These are phyloP conservation scores for Sebastes trivittatus DNA, from an alignment of 2,797 vertebrate genomes.

Conservation along the genomic window DNA sequence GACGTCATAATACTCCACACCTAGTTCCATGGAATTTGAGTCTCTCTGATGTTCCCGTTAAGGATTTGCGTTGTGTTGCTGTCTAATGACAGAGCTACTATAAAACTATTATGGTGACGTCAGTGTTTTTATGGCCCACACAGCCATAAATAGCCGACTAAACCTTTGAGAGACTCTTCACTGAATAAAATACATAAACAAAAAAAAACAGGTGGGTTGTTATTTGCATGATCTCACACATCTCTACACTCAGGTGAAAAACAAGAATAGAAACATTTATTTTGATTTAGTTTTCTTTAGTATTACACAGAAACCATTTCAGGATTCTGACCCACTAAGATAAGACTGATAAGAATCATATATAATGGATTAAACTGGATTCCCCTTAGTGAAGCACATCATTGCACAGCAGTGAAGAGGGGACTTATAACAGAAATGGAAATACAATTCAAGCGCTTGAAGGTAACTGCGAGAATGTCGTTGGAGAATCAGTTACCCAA, in stretches of 20 bases:
- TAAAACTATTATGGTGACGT: conserved; percentile 18
- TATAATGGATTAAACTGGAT: not conserved
- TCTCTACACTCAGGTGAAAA: not conserved
- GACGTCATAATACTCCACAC: not conserved
- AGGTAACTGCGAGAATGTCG: not conserved
- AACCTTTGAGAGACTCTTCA: not conserved
- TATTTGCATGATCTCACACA: too few species aligned
- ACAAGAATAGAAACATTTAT: not conserved
- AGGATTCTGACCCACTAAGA: not conserved
- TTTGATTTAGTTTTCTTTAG: not conserved
- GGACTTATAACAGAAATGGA: not conserved
- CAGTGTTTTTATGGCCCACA: conserved; percentile 24
- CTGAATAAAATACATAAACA: not conserved
- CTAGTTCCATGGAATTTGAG: not conserved
- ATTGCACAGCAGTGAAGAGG: not conserved
- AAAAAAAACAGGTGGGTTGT: not conserved
- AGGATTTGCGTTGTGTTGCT: not conserved
- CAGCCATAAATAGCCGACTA: conserved; percentile 32
- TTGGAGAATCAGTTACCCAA: not conserved
- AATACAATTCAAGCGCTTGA: not conserved
- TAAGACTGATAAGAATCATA: not conserved
- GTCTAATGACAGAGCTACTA: not conserved
- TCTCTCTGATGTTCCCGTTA: not conserved
- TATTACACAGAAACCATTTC: not conserved
- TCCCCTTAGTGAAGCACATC: not conserved